Evolutionary conservation across 2,797 vertebrate species (phyloP).

Genomic region (Pseudomugil gertrudae): DNA sequence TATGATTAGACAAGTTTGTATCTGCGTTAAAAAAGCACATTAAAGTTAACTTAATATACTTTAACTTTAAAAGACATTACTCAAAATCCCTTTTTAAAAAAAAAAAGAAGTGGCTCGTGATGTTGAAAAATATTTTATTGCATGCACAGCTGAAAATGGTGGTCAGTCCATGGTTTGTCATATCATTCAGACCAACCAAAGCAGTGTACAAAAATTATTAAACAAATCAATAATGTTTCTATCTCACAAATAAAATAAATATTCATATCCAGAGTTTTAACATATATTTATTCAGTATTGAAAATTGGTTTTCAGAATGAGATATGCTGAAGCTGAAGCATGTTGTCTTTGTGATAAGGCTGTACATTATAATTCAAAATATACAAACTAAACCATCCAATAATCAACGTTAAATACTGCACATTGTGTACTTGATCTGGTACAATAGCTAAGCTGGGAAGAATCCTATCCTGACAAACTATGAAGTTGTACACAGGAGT

Average conservation of each 20-base stretch:
- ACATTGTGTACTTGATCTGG: slow-evolving; percentile 7
- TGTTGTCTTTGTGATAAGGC: not conserved
- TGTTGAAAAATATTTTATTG: slow-evolving; percentile 65
- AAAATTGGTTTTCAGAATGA: slow-evolving; percentile 22
- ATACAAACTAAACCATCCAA: slow-evolving; percentile 20
- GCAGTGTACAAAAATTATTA: slow-evolving; percentile 35
- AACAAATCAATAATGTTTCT: slow-evolving; percentile 26
- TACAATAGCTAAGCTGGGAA: not conserved
- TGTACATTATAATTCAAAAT: slow-evolving; percentile 35
- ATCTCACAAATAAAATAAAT: slow-evolving; percentile 72
- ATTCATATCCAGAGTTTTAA: slow-evolving; percentile 43
- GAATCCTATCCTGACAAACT: slow-evolving; percentile 10
- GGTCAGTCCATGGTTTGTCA: slow-evolving; percentile 83
- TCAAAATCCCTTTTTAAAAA: not conserved
- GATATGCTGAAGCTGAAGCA: slow-evolving; percentile 18
- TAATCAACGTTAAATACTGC: slow-evolving; percentile 26
- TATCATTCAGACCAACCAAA: slow-evolving; percentile 86
- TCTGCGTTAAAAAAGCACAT: not conserved
- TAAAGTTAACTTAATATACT: not conserved
- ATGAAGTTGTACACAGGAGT: slow-evolving; percentile 4
- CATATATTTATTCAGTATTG: slow-evolving; percentile 42
- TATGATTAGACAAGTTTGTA: not conserved
- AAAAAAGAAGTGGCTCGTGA: not conserved
- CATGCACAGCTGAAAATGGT: slow-evolving; percentile 68
- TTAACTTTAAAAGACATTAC: not conserved